Evolutionary conservation across 2,113 vertebrate species (phyloP).

Genomic region (Mesoclemmys tuberculata): DNA sequence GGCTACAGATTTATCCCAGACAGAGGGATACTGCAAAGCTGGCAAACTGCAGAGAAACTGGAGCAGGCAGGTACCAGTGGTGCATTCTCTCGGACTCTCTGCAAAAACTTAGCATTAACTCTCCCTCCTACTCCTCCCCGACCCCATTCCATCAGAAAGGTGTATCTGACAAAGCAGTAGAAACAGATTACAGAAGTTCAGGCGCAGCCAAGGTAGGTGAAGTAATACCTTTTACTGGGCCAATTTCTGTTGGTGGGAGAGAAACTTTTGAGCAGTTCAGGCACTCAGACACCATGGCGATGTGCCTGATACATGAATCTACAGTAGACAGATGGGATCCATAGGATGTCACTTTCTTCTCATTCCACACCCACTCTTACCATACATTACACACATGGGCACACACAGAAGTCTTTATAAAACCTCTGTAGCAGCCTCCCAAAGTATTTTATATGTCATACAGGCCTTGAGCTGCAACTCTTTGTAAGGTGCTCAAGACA

Average conservation of each 20-base stretch:
- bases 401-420: not conserved
- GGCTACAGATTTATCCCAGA: not conserved
- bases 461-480: not conserved
- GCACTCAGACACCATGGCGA: not conserved
- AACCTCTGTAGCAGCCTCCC: not conserved
- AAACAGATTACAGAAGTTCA: not conserved
- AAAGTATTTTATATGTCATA: not conserved
- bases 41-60: not conserved
- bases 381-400: not conserved
- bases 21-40: not conserved
- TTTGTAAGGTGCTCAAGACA: not conserved
- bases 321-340: rapidly evolving
- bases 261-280: not conserved
- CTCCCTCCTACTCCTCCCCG: not conserved
- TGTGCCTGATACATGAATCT: not conserved
- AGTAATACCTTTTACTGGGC: not conserved
- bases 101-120: not conserved
- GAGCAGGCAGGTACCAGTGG: not conserved
- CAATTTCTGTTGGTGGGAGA: not conserved
- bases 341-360: not conserved
- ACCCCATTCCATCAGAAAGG: not conserved
- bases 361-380: not conserved
- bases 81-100: not conserved
- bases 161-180: not conserved
- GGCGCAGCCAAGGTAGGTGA: not conserved